Conservation (phyloP, 2,797 vertebrate genomes). For the Dromococcyx pavoninus region DNA sequence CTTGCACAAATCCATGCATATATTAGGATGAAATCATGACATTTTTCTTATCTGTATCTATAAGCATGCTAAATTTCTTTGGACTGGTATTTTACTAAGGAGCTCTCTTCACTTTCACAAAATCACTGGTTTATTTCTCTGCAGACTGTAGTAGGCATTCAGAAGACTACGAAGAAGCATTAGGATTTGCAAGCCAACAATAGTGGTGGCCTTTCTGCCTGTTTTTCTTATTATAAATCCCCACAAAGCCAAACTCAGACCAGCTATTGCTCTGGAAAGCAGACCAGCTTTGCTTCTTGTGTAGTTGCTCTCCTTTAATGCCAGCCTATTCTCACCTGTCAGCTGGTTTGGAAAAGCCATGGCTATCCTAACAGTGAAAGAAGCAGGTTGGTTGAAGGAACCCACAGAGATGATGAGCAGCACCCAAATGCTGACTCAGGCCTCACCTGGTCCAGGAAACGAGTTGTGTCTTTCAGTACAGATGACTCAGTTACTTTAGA, state of each 20-base stretch:
- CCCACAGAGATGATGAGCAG: not conserved
- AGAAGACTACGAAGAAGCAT: not conserved
- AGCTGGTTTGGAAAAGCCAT: not conserved
- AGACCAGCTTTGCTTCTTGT: not conserved
- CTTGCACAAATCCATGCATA: not conserved
- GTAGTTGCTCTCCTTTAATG: not conserved
- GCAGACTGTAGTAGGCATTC: not conserved
- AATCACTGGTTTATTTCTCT: not conserved
- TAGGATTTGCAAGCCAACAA: not conserved
- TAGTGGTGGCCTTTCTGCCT: not conserved
- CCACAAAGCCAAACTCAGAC: not conserved
- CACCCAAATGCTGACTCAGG: not conserved
- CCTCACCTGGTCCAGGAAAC: not conserved
- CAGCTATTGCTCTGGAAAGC: not conserved
- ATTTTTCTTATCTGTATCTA: not conserved
- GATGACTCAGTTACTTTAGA: not conserved
- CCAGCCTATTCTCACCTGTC: not conserved
- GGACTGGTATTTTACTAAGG: not conserved
- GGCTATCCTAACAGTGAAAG: not conserved
- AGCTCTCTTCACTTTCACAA: not conserved
- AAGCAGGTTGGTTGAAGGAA: not conserved
- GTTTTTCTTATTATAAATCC: not conserved
- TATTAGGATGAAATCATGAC: fast-evolving
- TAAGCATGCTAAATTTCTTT: not conserved
- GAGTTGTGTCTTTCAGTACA: not conserved